phyloP scores from a whole-genome alignment of 2,113 vertebrate species.

The Spermophilus dauricus region DNA sequence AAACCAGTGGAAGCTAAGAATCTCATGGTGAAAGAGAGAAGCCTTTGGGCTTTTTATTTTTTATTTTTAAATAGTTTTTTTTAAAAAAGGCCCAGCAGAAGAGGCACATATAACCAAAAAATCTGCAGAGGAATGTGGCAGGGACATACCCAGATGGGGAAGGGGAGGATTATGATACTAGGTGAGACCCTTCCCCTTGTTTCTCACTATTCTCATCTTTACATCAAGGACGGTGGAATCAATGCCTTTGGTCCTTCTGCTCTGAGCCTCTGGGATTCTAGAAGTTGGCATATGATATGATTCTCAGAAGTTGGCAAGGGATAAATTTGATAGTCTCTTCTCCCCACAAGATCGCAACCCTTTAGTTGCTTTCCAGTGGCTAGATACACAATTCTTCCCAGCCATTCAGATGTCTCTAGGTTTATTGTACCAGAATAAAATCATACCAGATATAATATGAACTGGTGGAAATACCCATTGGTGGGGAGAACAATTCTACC shows the following conservation, averaged over 20 bases:
- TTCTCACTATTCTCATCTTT: background rate
- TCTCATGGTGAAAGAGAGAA: background rate
- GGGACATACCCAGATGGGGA: background rate
- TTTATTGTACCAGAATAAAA: background rate
- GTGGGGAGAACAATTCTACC: background rate
- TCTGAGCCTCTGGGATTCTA: background rate
- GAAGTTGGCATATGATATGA: background rate
- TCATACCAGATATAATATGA: background rate
- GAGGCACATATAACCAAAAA: background rate
- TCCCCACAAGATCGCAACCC: background rate
- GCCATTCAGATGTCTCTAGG: background rate
- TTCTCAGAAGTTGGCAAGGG: background rate
- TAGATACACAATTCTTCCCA: background rate
- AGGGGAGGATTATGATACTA: background rate
- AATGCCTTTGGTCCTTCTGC: background rate
- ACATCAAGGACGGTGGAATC: background rate
- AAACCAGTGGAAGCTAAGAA: conserved; percentile 37
- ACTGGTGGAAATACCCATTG: background rate
- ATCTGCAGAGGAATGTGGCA: background rate
- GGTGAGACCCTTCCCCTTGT: background rate
- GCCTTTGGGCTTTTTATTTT: background rate
- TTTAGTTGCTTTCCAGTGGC: background rate
- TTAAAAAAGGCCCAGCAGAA: background rate
- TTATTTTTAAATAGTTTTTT: no score
- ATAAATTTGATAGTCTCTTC: background rate